Base-by-base conservation (phyloP, 2,113 vertebrate species). In the Cochlearius cochlearius region DNA sequence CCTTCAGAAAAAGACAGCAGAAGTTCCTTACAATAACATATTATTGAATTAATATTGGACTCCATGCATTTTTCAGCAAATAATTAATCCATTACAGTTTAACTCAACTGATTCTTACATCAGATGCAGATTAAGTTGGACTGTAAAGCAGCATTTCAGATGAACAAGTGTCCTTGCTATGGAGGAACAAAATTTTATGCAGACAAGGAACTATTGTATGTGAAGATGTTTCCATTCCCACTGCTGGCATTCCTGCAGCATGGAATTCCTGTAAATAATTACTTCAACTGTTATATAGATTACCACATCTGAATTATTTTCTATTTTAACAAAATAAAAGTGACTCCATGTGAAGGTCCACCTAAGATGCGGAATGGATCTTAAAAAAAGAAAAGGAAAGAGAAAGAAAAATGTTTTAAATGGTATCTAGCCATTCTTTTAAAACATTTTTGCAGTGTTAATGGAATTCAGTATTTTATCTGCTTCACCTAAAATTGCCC, bases 401-500 rank as follows among this genome's bases (percentile, higher is more conserved):
- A 43, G 11, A 75, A 76, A 47, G 0, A 0, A 63, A n/a, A 80
- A 56, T 7, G 17, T 34, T 38, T 75, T 7, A 68, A 72, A 71
- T 53, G 7, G 7, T 36, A 49, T 39, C 15, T 74, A 74, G 64
- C 13, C 1, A 79, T 67, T 53, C 5, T 5, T 63, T 83, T 56
- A 34, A 59, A 43, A 15, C 0, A 66, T 20, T 79, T 85, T 53
- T 79, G 1, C 41, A 50, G 62, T 34, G 9, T 66, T 83, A 56
- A 25, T 45, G 27, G 20, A 45, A 63, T 77, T 80, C 38, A 39
- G 4, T 59, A 21, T 86, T 92, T 83, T 86, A 71, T 74, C 60
- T 64, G n/a, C 23, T 90, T 86, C 67, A 71, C 38, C 38, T 63
- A 86, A 93, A 90, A 77, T 84, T 93, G 18, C 41, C 55, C 68